phyloP scores from a whole-genome alignment of 2,113 vertebrate species.

The human region DNA sequence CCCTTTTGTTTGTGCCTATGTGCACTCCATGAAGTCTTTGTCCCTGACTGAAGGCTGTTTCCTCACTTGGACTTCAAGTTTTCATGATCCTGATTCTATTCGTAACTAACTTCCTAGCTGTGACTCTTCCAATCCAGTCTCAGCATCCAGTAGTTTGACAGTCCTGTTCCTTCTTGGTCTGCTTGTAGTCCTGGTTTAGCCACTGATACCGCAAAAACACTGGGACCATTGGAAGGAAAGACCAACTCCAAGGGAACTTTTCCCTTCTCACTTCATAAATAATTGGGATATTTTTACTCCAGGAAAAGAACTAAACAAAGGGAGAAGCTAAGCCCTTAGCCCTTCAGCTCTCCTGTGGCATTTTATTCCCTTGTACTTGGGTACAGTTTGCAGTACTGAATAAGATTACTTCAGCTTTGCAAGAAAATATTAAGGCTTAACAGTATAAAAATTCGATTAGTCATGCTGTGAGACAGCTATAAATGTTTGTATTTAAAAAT shows the following conservation, averaged over 20 bases:
- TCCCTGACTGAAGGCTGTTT: neutral
- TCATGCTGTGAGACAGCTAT: neutral
- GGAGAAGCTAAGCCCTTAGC: neutral
- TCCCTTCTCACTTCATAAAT: neutral
- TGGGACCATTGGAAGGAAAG: neutral
- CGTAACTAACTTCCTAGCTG: neutral
- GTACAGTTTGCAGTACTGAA: neutral
- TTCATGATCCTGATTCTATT: neutral
- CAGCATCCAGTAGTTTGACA: neutral
- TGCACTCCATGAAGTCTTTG: neutral
- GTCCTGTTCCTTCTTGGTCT: neutral
- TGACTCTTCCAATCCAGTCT: neutral
- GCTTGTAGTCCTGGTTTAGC: neutral
- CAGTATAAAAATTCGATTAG: neutral
- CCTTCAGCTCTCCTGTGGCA: neutral
- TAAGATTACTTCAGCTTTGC: neutral
- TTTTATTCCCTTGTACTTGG: neutral
- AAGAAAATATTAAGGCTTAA: neutral
- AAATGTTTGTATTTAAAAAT: conserved; percentile 3
- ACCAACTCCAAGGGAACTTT: neutral
- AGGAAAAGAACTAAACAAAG: neutral
- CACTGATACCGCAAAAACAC: neutral
- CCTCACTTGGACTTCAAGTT: neutral
- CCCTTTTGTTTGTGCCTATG: neutral
- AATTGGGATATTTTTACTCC: neutral